A percentile compares a stretch with the other conserved stretches of the same genome.
Conservation (phyloP, 2,113 vertebrate species). For the Montifringilla adamsi region DNA sequence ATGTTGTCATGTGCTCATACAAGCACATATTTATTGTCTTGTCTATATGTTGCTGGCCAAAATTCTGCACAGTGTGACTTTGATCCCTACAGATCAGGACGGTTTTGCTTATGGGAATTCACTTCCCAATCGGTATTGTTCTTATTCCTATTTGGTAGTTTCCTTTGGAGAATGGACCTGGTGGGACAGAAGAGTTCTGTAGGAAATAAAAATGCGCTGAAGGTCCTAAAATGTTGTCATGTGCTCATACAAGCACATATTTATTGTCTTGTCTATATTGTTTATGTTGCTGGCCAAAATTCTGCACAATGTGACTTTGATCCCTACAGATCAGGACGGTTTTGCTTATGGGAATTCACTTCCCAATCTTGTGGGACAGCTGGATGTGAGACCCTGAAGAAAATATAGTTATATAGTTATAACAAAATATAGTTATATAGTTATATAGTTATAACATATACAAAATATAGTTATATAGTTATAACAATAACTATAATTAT, state of each 20-base stretch:
- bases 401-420: too few relatives aligned
- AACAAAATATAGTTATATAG: too few relatives aligned
- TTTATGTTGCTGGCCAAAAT: neutral
- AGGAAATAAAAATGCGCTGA: neutral
- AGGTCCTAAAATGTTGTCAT: neutral
- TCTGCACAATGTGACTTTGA: neutral
- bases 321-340: neutral
- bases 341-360: neutral
- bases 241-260: rapidly evolving
- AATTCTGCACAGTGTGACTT: neutral
- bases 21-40: neutral
- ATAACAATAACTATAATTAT: neutral
- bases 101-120: neutral
- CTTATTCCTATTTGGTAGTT: neutral
- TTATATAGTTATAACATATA: too few relatives aligned
- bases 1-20: neutral
- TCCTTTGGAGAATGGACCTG: too few relatives aligned
- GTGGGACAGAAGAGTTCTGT: neutral
- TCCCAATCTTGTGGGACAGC: neutral
- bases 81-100: neutral
- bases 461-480: too few relatives aligned
- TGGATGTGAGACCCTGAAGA: neutral
- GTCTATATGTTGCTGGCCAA: rapidly evolving
- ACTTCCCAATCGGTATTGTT: neutral
- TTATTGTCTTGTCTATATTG: neutral